phyloP scores from a whole-genome alignment of 1,140 invertebrate genomes.

The Sinonovacula constricta region DNA sequence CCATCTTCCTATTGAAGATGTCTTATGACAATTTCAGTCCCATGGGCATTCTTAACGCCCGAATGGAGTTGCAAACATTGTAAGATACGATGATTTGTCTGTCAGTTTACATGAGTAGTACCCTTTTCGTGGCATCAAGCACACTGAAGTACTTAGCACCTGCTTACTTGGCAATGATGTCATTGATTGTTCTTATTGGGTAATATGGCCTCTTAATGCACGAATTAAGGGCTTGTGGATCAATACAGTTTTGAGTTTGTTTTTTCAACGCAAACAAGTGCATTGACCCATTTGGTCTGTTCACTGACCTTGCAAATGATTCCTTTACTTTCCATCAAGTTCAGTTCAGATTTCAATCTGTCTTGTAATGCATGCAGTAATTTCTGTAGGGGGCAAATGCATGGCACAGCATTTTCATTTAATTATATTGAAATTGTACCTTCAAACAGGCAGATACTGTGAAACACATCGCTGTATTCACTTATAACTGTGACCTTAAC shows the following conservation, averaged over 20 bases:
- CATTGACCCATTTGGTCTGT: conserved; percentile 61
- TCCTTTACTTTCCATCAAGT: conserved; percentile 37
- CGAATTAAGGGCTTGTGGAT: conserved; percentile 36
- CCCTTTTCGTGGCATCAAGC: conserved; percentile 47
- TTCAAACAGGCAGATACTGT: conserved; percentile 41
- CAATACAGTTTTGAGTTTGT: conserved; percentile 22
- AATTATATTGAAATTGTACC: conserved; percentile 37
- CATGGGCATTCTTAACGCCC: conserved; percentile 53
- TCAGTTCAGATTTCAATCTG: conserved; percentile 56
- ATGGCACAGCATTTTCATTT: conserved; percentile 29
- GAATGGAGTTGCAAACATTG: conserved; percentile 69
- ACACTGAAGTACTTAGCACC: conserved; percentile 14
- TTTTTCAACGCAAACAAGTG: conserved; percentile 54
- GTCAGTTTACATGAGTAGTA: conserved; percentile 71
- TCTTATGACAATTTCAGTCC: conserved; percentile 37
- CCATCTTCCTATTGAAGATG: conserved; percentile 47
- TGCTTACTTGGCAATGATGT: conserved; percentile 2
- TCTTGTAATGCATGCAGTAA: conserved; percentile 37
- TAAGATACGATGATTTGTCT: conserved; percentile 58
- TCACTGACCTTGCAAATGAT: conserved; percentile 55
- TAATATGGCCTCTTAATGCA: conserved; percentile 29
- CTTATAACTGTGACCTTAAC: conserved; percentile 1
- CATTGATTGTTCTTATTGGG: conserved; percentile 44
- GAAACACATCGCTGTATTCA: conserved; percentile 44
- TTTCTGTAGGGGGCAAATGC: conserved; percentile 32